Percentiles rank a stretch among this genome's conserved stretches.
These are phyloP conservation scores for Lepus europaeus DNA, from an alignment of 2,113 vertebrate genomes.

Conservation along the genomic window DNA sequence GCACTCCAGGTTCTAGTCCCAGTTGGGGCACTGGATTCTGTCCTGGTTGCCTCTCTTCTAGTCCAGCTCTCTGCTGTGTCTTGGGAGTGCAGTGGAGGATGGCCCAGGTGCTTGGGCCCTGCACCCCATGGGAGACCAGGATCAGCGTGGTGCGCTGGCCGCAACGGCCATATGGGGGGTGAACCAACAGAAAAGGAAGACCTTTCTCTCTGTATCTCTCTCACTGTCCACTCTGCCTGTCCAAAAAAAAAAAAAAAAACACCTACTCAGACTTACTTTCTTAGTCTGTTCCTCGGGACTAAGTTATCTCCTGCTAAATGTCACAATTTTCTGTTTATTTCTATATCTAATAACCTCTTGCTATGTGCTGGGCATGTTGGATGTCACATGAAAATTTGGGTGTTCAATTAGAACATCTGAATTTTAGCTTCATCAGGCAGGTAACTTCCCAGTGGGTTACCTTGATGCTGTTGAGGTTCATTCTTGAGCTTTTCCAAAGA, in stretches of 20 bases:
- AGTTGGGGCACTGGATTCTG: too few relatives aligned
- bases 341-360: neutral
- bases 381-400: neutral
- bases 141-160: too few relatives aligned
- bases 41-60: too few relatives aligned
- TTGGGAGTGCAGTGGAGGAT: too few relatives aligned
- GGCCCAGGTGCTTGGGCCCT: too few relatives aligned
- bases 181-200: too few relatives aligned
- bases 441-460: neutral
- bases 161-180: too few relatives aligned
- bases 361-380: neutral
- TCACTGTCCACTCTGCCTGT: too few relatives aligned
- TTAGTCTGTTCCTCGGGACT: slow-evolving; percentile 1
- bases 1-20: too few relatives aligned
- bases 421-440: neutral
- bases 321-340: neutral
- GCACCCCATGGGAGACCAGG: too few relatives aligned
- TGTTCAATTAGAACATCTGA: neutral
- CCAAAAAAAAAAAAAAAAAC: neutral
- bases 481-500: neutral
- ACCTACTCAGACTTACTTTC: neutral
- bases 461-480: neutral
- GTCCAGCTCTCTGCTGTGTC: too few relatives aligned
- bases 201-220: too few relatives aligned
- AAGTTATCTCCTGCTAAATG: slow-evolving; percentile 2